Conservation (phyloP, 2,797 vertebrate species). For the Psittacula echo region DNA sequence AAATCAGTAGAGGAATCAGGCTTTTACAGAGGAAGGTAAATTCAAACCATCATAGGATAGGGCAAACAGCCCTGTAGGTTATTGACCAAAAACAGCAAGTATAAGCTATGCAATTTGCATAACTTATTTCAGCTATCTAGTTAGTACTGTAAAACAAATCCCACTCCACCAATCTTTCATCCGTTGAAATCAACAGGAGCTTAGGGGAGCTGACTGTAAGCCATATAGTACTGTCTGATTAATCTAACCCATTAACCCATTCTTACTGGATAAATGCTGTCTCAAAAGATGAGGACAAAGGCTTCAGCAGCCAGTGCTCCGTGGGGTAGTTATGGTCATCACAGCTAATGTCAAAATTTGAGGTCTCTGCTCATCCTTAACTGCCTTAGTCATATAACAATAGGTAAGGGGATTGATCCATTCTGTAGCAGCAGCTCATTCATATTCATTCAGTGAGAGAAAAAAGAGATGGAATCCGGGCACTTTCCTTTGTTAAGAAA, state of each 20-base stretch:
- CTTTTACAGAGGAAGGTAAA: neutral
- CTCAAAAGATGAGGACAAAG: neutral
- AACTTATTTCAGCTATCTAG: neutral
- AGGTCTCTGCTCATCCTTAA: neutral
- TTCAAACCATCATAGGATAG: neutral
- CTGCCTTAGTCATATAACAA: neutral
- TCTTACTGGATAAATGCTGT: neutral
- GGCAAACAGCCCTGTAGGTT: neutral
- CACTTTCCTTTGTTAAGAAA: neutral
- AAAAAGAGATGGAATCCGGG: neutral
- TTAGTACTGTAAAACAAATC: neutral
- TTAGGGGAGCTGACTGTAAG: neutral
- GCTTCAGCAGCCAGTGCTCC: neutral
- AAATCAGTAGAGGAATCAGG: neutral
- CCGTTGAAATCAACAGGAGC: neutral
- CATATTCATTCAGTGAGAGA: neutral
- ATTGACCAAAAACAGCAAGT: neutral
- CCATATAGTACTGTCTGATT: neutral
- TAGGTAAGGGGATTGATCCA: neutral
- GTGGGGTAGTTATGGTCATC: neutral
- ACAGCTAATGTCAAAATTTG: neutral
- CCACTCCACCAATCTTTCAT: neutral
- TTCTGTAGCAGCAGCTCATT: neutral
- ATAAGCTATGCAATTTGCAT: neutral
- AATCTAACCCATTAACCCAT: neutral